A percentile compares a stretch with the other conserved stretches of the same genome.
Conservation (phyloP, 2,888 invertebrate genomes). For the Junonia oenone region DNA sequence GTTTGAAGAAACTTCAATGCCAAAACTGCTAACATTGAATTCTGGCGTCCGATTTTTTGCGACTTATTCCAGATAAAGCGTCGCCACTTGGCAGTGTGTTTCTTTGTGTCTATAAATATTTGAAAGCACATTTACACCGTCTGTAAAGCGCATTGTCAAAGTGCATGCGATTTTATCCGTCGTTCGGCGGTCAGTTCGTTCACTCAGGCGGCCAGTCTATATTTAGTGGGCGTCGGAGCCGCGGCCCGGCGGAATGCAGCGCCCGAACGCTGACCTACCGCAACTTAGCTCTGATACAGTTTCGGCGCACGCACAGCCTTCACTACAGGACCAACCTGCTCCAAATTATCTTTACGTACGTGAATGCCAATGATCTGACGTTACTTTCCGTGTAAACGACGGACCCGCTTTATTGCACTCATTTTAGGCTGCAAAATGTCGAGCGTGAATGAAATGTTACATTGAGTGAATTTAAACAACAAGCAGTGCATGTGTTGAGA, state of each 20-base stretch:
- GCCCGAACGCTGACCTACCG: constrained; percentile 44
- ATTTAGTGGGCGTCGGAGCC: constrained; percentile 64
- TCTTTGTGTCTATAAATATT: constrained; percentile 22
- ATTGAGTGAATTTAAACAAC: not conserved
- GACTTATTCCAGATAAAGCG: not conserved
- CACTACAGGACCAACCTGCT: constrained; percentile 24
- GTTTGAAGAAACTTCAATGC: not conserved
- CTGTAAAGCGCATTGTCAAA: constrained; percentile 25
- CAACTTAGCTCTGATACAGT: constrained; percentile 63
- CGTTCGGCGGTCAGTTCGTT: constrained; percentile 58
- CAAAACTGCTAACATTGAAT: not conserved
- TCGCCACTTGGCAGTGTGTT: not conserved
- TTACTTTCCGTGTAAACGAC: constrained; percentile 11
- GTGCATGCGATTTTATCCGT: constrained; percentile 29
- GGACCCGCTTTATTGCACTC: constrained; percentile 5
- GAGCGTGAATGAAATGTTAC: not conserved
- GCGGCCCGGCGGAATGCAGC: constrained; percentile 44
- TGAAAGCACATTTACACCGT: constrained; percentile 13
- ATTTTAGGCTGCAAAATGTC: not conserved
- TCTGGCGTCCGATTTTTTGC: not conserved
- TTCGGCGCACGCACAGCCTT: constrained; percentile 56
- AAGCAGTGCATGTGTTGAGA: not conserved
- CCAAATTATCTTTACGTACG: constrained; percentile 19
- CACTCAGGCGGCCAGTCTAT: constrained; percentile 58
- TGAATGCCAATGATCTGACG: constrained; percentile 22